These are phyloP conservation scores for Coendou prehensilis DNA, from an alignment of 2,797 vertebrate genomes.

Conservation along the genomic window DNA sequence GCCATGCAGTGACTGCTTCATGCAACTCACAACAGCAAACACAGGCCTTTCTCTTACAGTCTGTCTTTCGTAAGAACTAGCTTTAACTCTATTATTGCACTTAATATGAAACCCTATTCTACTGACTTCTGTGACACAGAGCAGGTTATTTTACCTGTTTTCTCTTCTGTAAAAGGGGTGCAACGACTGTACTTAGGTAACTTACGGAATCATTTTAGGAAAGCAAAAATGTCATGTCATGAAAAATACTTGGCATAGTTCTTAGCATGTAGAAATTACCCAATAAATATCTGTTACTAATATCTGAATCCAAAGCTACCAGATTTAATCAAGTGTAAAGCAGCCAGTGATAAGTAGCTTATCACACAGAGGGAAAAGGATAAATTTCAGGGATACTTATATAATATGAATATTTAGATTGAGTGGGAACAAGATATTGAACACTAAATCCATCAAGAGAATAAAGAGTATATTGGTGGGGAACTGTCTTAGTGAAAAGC, in stretches of 20 bases:
- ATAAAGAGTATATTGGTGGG: background rate
- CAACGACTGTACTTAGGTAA: background rate
- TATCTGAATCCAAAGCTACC: background rate
- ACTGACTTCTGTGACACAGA: background rate
- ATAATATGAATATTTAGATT: background rate
- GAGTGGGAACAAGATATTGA: background rate
- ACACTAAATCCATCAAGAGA: conserved; percentile 22
- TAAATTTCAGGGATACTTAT: background rate
- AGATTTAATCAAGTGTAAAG: conserved; percentile 46
- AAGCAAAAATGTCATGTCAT: background rate
- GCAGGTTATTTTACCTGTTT: background rate
- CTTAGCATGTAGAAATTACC: background rate
- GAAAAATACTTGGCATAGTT: conserved; percentile 12
- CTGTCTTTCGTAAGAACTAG: background rate
- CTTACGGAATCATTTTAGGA: conserved; percentile 6
- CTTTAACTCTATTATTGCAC: background rate
- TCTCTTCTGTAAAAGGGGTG: background rate
- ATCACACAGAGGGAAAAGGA: background rate
- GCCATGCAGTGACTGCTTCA: background rate
- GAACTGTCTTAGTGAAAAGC: background rate
- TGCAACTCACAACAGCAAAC: background rate
- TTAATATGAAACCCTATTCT: conserved; percentile 34
- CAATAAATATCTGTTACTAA: background rate
- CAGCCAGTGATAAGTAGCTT: background rate
- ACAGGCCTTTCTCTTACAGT: conserved; percentile 7